Base-by-base conservation (phyloP, 2,888 invertebrate genomes). In the Temnothorax rugatulus region DNA sequence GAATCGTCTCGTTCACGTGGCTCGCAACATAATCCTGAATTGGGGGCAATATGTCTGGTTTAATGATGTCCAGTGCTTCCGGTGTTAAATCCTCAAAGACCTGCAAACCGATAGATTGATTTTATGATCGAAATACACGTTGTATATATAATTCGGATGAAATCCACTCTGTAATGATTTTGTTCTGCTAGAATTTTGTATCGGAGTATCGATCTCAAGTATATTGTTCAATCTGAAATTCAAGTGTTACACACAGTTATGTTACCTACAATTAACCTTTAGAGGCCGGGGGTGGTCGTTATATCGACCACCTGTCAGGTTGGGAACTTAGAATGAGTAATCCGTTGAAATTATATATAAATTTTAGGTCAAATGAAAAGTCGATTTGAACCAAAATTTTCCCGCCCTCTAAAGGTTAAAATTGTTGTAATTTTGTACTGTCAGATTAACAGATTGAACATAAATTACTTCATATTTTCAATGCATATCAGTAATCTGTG, bases 31-130 rank as follows among this genome's bases (percentile, higher is more conserved):
- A 93, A 52, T 93, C 91, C 83, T 92, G 91, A 69, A 94, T 93
- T 41, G 87, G 90, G 9, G 94, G 94, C 73, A 94, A 82, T 81
- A 94, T 87, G 66, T 94, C 94, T 13, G 94, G 94, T 77, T 94
- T 94, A 66, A 94, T 90, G 57, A 93, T 89, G 66, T 94, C 93
- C 54, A 94, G 13, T n/a, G 91, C 92, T 75, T 92, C 90, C 4
- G 94, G 94, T 13, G 91, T 90, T 38, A 94, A 81, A 54, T 93
- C 92, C 63, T 92, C 89, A 29, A 94, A 92, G 18, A 94, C 94
- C 94, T 94, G 84, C 29, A 44, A 81, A 85, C 13, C 38, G 38
- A 38, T 13, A 54, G 9, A 44, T 29, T 7, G 18, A 57, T 41
- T 66, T 76, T 52, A 29, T 11, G 0, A 75, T 38, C 15, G 25